phyloP scores from a whole-genome alignment of 1,140 invertebrate species.

The Musca domestica region DNA sequence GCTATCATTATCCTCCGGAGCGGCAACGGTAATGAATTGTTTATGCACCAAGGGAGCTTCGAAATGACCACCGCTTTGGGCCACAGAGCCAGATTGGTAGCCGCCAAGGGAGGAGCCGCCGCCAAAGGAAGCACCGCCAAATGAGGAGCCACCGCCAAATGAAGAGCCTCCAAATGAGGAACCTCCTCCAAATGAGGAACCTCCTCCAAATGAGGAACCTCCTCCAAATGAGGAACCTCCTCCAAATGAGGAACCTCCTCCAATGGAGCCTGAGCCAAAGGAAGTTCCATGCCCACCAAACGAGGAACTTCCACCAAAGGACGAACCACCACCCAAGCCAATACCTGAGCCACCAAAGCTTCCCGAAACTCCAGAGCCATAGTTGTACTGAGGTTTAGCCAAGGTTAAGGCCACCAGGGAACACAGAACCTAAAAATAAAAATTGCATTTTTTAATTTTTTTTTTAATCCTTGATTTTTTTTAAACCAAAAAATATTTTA shows the following conservation, averaged over 20 bases:
- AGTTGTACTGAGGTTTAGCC: constrained; percentile 49
- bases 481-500: constrained; percentile 7
- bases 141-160: not conserved
- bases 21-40: constrained; percentile 30
- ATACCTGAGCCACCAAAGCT: constrained; percentile 9
- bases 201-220: not conserved
- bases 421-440: constrained; percentile 35
- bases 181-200: not conserved
- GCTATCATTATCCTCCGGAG: constrained; percentile 31
- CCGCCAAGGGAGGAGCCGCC: constrained; percentile 1
- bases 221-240: not conserved
- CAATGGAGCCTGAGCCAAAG: not conserved
- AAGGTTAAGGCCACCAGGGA: constrained; percentile 34
- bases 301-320: not conserved
- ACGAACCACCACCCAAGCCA: not conserved
- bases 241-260: not conserved
- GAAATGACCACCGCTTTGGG: constrained; percentile 5
- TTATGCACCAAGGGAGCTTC: constrained; percentile 29
- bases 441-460: not conserved
- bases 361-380: constrained; percentile 40
- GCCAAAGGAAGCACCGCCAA: constrained; percentile 3
- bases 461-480: not conserved
- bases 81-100: not conserved
- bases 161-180: not conserved
- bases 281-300: not conserved